phyloP scores from a whole-genome alignment of 2,888 invertebrate species.

The Oscheius sp. region DNA sequence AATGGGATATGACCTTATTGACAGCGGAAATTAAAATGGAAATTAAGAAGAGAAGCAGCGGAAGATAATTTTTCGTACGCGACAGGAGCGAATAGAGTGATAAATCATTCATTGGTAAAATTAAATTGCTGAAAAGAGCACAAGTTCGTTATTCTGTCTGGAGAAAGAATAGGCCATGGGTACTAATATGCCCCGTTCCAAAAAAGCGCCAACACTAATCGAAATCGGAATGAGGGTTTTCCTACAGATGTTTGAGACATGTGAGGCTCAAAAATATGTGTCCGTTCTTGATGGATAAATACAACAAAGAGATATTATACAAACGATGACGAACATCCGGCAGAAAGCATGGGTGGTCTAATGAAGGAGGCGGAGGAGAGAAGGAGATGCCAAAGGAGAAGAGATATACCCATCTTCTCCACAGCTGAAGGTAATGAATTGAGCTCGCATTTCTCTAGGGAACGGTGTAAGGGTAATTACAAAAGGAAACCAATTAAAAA shows the following conservation, averaged over 20 bases:
- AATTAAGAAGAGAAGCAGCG: background rate
- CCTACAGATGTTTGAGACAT: conserved; percentile 18
- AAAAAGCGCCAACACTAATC: background rate
- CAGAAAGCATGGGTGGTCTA: background rate
- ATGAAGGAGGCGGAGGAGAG: conserved; percentile 1
- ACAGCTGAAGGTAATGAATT: conserved; percentile 30
- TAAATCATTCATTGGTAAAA: background rate
- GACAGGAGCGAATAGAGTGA: background rate
- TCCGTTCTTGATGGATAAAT: background rate
- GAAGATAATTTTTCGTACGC: background rate
- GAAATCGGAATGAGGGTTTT: background rate
- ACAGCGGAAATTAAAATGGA: conserved; percentile 1
- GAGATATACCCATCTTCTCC: too few species aligned
- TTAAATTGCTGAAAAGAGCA: background rate
- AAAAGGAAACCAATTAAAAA: conserved; percentile 31
- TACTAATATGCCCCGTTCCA: background rate
- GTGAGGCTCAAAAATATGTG: background rate
- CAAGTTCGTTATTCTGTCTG: background rate
- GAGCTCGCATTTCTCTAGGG: conserved; percentile 36
- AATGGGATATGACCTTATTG: background rate
- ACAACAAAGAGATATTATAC: too few species aligned
- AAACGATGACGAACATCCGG: too few species aligned
- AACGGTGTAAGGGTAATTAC: conserved; percentile 22
- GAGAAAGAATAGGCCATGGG: background rate
- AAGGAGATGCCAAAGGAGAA: too few species aligned